Base-by-base conservation (phyloP, 2,113 vertebrate species). In the Chrysochloris asiatica region DNA sequence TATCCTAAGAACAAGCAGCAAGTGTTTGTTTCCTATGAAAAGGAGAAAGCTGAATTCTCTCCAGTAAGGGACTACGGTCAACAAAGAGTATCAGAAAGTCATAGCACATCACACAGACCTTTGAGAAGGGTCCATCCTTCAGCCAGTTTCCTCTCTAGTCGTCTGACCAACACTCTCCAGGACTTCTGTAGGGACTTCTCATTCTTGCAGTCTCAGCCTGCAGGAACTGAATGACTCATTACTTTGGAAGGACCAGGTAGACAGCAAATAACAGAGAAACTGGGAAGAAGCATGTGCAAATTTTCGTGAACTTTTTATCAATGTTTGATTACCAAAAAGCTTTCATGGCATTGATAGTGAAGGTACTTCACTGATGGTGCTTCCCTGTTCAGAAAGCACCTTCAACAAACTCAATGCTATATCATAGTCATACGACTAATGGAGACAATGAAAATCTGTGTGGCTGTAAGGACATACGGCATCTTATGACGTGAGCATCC, bases 401-500 rank as follows among this genome's bases (percentile, higher is more conserved):
- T 96, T 48, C 52, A 63, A 24, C 52, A 93, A 88, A 73, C 24
- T 56, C 7, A 50, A 41, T 16, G 33, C 78, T 24, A 1, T 73
- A 26, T 94, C 89, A 80, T 88, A 4, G 92, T 76, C 59, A 73
- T 38, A 86, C 22, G 24, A 59, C 85, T 38, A 65, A 0, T 59
- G 87, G 73, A 76, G 30, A 72, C 96, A 95, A 95, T 88, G 52
- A 87, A 88, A 94, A 88, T 82, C 36, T 3, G 6, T 50, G 48
- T 88, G 12, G 59, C 88, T 96, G 54, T 21, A 22, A 90, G 88
- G 87, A 92, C 54, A 94, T 77, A 84, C 59, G 6, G 24, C 91
- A 94, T 59, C 90, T 93, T 83, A 90, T 52, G 43, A 93, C 41
- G 77, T 77, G 38, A 14, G 43, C 52, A 69, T 77, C 21, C 0